Conservation (phyloP, 2,888 invertebrate species). For the Hesperia comma region DNA sequence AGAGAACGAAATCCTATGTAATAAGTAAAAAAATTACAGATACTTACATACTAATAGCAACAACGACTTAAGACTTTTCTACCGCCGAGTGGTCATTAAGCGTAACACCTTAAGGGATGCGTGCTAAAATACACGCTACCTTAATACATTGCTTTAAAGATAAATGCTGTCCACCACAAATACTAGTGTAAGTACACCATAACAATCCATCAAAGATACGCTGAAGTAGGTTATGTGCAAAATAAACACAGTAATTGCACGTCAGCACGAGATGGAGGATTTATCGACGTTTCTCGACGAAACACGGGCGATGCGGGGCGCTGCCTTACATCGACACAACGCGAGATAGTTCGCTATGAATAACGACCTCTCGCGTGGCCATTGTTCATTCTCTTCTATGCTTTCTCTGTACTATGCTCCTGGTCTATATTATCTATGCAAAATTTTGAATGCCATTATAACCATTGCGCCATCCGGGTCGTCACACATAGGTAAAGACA, state of each 20-base stretch:
- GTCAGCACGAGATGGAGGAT: slow-evolving; percentile 27
- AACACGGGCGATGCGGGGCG: slow-evolving; percentile 26
- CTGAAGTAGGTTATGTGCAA: slow-evolving; percentile 28
- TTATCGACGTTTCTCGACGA: slow-evolving; percentile 30
- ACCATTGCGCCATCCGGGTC: no score
- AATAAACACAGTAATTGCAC: slow-evolving; percentile 30
- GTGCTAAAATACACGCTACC: no score
- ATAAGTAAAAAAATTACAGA: no score
- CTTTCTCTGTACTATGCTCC: no score
- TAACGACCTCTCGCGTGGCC: neutral
- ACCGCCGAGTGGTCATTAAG: no score
- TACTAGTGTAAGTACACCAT: neutral
- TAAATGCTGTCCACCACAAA: neutral
- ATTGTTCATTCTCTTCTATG: neutral
- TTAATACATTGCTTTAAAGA: neutral
- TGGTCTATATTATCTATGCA: no score
- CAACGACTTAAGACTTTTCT: no score
- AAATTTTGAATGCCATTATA: no score
- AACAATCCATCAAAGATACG: slow-evolving; percentile 22
- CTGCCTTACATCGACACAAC: slow-evolving; percentile 15
- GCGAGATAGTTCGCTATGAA: slow-evolving; percentile 17
- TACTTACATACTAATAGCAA: no score
- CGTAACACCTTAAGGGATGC: no score
- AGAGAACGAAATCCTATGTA: no score
- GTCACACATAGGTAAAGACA: no score